Conservation (phyloP, 2,797 vertebrate genomes). For the Tiaroga cobitis region DNA sequence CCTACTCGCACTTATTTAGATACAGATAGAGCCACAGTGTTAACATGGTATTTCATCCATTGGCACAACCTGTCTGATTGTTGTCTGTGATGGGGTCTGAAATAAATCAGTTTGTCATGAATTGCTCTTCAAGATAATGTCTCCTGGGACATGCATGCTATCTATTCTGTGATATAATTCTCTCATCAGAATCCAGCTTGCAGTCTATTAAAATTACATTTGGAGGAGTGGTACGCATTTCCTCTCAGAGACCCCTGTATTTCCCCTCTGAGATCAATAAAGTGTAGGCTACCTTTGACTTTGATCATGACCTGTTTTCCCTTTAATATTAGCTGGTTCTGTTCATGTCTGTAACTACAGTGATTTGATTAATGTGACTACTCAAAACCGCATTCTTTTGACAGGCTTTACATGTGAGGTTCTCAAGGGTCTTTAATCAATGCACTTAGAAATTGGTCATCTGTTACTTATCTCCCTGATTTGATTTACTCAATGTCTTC, state of each 20-base stretch:
- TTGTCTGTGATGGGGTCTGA: slow-evolving; percentile 14
- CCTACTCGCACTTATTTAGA: neutral
- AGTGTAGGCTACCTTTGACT: neutral
- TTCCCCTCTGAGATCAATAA: slow-evolving; percentile 4
- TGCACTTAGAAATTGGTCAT: slow-evolving; percentile 16
- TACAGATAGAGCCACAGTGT: neutral
- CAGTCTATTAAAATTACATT: slow-evolving; percentile 30
- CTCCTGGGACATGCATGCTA: neutral
- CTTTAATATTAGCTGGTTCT: neutral
- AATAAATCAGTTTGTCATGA: neutral
- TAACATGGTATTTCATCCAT: neutral
- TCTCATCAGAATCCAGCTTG: slow-evolving; percentile 7
- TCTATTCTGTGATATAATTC: neutral
- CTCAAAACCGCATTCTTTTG: neutral
- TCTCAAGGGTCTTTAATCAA: slow-evolving; percentile 14
- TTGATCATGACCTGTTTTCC: slow-evolving; percentile 14
- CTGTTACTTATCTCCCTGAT: slow-evolving; percentile 26
- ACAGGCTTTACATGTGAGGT: neutral
- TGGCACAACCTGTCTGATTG: slow-evolving; percentile 33
- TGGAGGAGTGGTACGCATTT: slow-evolving; percentile 1
- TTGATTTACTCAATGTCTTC: neutral
- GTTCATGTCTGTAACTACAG: neutral
- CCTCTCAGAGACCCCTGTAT: slow-evolving; percentile 5
- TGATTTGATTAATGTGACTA: neutral
- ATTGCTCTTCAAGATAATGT: neutral